phyloP scores from a whole-genome alignment of 2,797 vertebrate species.

The Eulemur coronatus region DNA sequence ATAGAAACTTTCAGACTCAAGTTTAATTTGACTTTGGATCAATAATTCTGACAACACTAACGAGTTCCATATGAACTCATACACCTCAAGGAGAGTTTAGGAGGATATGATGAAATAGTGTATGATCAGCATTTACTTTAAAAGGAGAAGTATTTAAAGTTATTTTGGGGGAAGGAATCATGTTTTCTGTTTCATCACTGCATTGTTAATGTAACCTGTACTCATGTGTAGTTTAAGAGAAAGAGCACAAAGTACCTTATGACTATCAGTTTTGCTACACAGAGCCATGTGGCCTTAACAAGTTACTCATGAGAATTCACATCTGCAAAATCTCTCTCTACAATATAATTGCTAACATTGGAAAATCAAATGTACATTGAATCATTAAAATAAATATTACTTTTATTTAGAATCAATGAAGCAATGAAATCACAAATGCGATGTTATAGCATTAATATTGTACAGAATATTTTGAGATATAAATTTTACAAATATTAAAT shows the following conservation, averaged over 20 bases:
- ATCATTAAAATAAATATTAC: neutral
- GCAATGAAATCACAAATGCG: neutral
- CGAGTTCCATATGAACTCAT: neutral
- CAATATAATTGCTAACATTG: neutral
- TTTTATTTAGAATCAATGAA: neutral
- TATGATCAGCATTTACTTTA: neutral
- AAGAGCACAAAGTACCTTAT: neutral
- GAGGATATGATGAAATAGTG: neutral
- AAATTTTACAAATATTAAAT: neutral
- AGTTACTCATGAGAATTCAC: neutral
- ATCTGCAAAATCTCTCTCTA: neutral
- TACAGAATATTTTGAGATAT: neutral
- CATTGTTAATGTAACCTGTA: neutral
- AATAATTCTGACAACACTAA: neutral
- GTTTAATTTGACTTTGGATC: slow-evolving; percentile 25
- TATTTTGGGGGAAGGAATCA: neutral
- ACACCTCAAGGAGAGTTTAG: neutral
- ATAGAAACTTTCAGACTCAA: neutral
- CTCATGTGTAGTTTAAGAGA: neutral
- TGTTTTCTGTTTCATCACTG: neutral
- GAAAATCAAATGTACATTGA: neutral
- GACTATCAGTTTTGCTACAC: neutral
- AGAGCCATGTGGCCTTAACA: neutral
- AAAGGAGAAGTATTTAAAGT: neutral
- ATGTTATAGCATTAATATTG: neutral